Base-by-base conservation (phyloP, 2,888 invertebrate genomes). In the Zaprionus obscuricornis region DNA sequence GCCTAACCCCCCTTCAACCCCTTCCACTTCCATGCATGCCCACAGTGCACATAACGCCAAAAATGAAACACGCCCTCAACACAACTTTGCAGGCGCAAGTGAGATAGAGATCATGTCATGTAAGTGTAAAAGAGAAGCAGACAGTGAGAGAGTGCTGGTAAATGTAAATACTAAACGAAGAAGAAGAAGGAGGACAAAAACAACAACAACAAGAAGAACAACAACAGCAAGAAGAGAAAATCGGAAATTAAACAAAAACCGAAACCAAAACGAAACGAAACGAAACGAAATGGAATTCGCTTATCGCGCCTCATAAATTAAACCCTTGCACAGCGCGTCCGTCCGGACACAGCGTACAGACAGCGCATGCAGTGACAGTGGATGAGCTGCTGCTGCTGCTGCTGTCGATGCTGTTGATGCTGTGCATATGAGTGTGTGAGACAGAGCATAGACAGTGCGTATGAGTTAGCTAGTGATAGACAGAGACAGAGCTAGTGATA, bases 241-340 rank as follows among this genome's bases (percentile, higher is more conserved):
- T 82, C 79, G 79, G 82, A 84, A 85, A 85, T 86, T 86, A 85
- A 86, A 85, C 83, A 76, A 83, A 77, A 81, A n/a, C n/a, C n/a
- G n/a, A n/a, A n/a, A n/a, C n/a, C n/a, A n/a, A n/a, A n/a, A n/a
- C n/a, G n/a, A n/a, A 60, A n/a, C n/a, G n/a, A n/a, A n/a, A 81
- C 76, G 69, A 83, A 85, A 70, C 74, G 77, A 79, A 86, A 79
- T 79, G 86, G 85, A 85, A 79, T 76, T 85, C 71, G 86, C 83
- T 87, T 87, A 87, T 85, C 86, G 87, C 86, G 78, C 74, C 82
- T 77, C 86, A 82, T 87, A 87, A 87, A 85, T 87, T 86, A 83
- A 85, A 83, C 83, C 85, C 83, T 22, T 85, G 72, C 78, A 76
- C n/a, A n/a, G n/a, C n/a, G 70, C 66, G 65, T 67, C 60, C 75